Base-by-base conservation (phyloP, 2,797 vertebrate species). In the Neomorphus geoffroyi region DNA sequence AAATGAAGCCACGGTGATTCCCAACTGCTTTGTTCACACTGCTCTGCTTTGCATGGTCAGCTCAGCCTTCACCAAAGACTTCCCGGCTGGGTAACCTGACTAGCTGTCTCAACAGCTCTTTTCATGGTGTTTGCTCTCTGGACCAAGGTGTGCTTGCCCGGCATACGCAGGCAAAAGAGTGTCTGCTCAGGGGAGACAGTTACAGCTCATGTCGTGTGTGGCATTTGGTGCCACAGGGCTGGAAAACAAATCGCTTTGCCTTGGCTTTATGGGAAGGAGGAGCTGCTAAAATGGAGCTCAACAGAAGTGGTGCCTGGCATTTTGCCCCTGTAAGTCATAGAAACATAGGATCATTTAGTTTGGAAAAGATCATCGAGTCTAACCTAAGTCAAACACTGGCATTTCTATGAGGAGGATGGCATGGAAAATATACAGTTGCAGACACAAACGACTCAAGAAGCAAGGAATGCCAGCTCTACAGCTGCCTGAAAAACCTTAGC, bases 121-220 rank as follows among this genome's bases (percentile, higher is more conserved):
- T 73, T 21, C 46, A 54, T 13, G 14, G 56, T 46, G 12, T 43
- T 64, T 79, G 35, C 35, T 41, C 26, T n/a, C 67, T 51, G 41
- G n/a, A 79, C 41, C 33, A 69, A 86, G 33, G 26, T 1, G 3
- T n/a, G 57, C 22, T 86, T 23, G 23, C n/a, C 46, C 1, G 3
- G 35, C n/a, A 56, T 1, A 0, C 57, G 22, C 56, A 39, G 56
- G 71, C 45, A 39, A 32, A 54, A 53, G 3, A 0, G 21, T 5
- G 4, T 30, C 67, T 70, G 46, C 82, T 35, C 1, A 1, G 10
- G 14, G 4, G 12, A 79, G 46, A 11, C 50, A 32, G 57, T 35
- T 54, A 35, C 48, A 45, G 45, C 45, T 45, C 18, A 41, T 41
- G 39, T 41, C 14, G 14, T 41, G 39, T 14, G 14, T 41, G 39